phyloP scores from a whole-genome alignment of 2,113 vertebrate genomes.

The Origma solitaria region DNA sequence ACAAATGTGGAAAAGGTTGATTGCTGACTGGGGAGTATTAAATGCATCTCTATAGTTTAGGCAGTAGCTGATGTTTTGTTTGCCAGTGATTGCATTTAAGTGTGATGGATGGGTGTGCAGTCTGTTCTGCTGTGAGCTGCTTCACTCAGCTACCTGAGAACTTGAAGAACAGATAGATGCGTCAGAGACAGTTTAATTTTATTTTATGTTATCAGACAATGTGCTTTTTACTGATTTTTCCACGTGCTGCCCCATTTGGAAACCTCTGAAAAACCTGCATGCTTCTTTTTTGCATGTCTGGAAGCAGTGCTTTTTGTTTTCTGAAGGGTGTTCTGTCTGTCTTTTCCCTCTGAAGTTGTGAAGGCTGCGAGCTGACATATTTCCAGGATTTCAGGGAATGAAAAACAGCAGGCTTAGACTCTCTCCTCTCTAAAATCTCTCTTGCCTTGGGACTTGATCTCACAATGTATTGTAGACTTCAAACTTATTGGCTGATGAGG shows the following conservation, averaged over 20 bases:
- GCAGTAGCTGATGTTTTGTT: constrained; percentile 20
- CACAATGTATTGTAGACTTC: neutral
- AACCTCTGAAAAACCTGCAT: neutral
- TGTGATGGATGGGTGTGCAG: constrained; percentile 42
- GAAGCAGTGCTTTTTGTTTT: neutral
- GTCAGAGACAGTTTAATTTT: constrained; percentile 21
- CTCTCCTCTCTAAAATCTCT: neutral
- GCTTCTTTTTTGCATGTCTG: neutral
- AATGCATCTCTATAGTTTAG: constrained; percentile 29
- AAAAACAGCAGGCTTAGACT: neutral
- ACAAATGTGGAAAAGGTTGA: constrained; percentile 63
- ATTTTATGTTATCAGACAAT: constrained; percentile 24
- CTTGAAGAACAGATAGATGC: neutral
- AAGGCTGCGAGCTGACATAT: neutral
- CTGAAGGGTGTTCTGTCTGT: neutral
- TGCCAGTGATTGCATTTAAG: constrained; percentile 60
- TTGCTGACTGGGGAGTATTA: constrained; percentile 65
- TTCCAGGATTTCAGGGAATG: neutral
- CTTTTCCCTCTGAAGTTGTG: neutral
- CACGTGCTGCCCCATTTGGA: neutral
- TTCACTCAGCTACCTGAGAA: neutral
- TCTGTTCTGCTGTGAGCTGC: constrained; percentile 4
- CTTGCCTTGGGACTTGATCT: neutral
- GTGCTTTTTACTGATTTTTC: neutral
- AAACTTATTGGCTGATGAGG: neutral